Conservation (phyloP, 2,113 vertebrate species). For the Hucho hucho region DNA sequence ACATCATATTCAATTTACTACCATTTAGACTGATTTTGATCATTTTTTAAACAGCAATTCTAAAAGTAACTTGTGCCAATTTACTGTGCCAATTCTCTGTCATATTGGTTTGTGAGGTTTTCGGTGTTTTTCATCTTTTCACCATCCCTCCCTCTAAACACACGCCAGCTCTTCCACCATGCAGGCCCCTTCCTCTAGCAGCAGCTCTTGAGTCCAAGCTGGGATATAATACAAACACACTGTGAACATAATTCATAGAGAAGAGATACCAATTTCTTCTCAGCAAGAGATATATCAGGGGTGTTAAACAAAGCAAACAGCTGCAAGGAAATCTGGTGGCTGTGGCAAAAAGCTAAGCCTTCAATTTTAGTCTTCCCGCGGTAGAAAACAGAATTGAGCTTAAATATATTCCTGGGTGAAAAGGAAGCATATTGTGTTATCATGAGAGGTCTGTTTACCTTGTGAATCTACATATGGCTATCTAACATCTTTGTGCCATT, state of each 20-base stretch:
- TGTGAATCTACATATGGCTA: constrained; percentile 79
- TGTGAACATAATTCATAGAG: constrained; percentile 60
- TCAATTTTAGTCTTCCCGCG: constrained; percentile 61
- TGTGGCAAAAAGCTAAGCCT: constrained; percentile 65
- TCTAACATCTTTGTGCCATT: constrained; percentile 78
- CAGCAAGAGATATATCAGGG: constrained; percentile 67
- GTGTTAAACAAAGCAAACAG: constrained; percentile 76
- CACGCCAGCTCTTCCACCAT: constrained; percentile 8
- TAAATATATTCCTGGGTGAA: constrained; percentile 68
- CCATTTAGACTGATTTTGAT: too few relatives aligned
- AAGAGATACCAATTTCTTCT: constrained; percentile 71
- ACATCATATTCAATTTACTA: not conserved
- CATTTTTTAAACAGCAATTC: not conserved
- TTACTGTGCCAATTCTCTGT: not conserved
- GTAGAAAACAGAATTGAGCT: constrained; percentile 60
- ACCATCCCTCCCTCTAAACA: constrained; percentile 35
- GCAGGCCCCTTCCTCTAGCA: constrained; percentile 19
- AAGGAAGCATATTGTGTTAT: constrained; percentile 65
- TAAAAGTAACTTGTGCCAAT: not conserved
- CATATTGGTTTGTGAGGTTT: constrained; percentile 15
- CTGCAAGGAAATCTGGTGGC: constrained; percentile 64
- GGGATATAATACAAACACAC: constrained; percentile 61
- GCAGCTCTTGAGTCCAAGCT: constrained; percentile 27
- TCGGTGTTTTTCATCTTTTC: constrained; percentile 29
- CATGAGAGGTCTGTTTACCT: constrained; percentile 70